A percentile compares a stretch with the other conserved stretches of the same genome.
phyloP scores from a whole-genome alignment of 2,797 vertebrate species.

The Alca torda region DNA sequence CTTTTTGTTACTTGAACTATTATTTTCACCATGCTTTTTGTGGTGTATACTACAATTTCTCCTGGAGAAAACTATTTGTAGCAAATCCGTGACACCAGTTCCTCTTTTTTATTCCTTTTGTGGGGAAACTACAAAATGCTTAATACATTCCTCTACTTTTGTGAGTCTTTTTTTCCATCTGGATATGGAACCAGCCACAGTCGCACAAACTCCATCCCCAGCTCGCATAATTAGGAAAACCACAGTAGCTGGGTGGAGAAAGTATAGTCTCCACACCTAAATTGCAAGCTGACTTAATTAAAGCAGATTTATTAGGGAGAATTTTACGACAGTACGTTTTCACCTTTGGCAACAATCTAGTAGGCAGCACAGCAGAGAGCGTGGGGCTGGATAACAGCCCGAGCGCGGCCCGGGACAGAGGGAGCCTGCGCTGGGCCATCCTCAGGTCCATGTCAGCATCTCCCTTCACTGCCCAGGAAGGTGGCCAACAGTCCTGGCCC shows the following conservation, averaged over 20 bases:
- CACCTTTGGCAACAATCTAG: background rate
- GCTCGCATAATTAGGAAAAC: background rate
- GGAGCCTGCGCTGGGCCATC: background rate
- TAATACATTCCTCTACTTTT: background rate
- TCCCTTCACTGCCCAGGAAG: background rate
- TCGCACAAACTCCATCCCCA: background rate
- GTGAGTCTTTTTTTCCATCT: background rate
- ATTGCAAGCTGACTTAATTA: slow-evolving; percentile 18
- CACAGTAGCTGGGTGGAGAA: slow-evolving; percentile 16
- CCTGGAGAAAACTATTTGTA: background rate
- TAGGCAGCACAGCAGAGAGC: background rate
- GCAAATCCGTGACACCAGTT: background rate
- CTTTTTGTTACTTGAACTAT: background rate
- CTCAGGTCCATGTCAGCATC: background rate
- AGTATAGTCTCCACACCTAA: background rate
- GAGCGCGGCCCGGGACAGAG: accelerated
- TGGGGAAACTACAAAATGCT: background rate
- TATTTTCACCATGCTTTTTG: background rate
- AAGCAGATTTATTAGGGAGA: background rate
- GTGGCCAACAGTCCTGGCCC: background rate
- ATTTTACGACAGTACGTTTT: background rate
- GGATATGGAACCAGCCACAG: background rate
- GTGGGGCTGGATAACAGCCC: background rate
- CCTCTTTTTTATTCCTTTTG: background rate
- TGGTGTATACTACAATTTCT: background rate